Evolutionary conservation across 2,797 vertebrate genomes (phyloP).

Genomic region (Intellagama lesueurii): DNA sequence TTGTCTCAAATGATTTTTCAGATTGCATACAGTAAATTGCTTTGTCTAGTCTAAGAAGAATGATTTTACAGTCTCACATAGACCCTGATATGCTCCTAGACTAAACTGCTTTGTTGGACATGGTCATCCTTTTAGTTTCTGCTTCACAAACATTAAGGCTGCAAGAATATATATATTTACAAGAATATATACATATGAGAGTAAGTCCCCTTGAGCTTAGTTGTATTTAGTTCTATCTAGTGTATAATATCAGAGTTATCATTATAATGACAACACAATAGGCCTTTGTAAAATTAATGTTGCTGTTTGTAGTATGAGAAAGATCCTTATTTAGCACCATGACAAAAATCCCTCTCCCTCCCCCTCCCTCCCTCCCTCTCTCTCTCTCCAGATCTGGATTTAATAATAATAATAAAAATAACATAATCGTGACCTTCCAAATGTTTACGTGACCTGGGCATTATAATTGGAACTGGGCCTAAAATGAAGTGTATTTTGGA

Average conservation of each 20-base stretch:
- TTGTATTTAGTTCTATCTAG: too few species aligned
- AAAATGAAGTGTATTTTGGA: too few species aligned
- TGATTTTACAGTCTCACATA: neutral
- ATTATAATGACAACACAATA: neutral
- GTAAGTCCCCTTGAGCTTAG: neutral
- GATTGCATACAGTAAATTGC: neutral
- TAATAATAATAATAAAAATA: too few species aligned
- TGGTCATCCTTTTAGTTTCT: neutral
- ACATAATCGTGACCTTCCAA: too few species aligned
- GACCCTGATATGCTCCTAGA: neutral
- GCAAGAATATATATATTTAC: too few species aligned
- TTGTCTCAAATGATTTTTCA: constrained; percentile 22
- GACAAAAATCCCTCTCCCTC: neutral
- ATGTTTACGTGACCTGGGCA: too few species aligned
- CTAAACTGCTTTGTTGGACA: neutral
- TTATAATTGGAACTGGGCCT: too few species aligned
- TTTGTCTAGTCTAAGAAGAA: neutral
- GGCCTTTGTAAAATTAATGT: neutral
- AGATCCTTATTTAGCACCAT: neutral
- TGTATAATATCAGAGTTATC: neutral
- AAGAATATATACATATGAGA: too few species aligned
- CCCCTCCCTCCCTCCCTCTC: too few species aligned
- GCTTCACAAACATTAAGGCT: neutral
- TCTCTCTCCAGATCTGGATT: too few species aligned
- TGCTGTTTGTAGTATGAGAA: neutral